A percentile compares a stretch with the other conserved stretches of the same genome.
phyloP scores from a whole-genome alignment of 2,797 vertebrate genomes.

The Geotrypetes seraphini region DNA sequence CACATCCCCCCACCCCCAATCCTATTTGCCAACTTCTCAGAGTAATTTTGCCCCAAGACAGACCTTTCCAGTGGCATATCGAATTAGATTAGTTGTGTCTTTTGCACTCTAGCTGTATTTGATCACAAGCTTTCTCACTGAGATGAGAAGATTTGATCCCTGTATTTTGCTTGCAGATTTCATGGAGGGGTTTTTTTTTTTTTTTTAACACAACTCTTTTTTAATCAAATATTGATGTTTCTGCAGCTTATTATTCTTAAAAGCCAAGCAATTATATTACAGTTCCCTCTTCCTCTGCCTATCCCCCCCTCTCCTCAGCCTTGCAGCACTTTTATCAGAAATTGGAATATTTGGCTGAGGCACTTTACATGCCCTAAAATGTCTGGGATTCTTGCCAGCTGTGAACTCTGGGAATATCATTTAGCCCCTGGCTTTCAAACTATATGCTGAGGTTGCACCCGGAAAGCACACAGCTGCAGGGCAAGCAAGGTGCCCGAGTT shows the following conservation, averaged over 20 bases:
- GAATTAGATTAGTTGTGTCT: slow-evolving; percentile 26
- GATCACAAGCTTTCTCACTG: slow-evolving; percentile 28
- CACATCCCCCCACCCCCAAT: too few relatives aligned
- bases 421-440: slow-evolving; percentile 5
- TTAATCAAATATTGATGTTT: slow-evolving; percentile 73
- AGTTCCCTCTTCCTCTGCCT: too few relatives aligned
- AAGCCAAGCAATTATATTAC: slow-evolving; percentile 47
- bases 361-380: background rate
- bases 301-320: too few relatives aligned
- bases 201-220: slow-evolving; percentile 44
- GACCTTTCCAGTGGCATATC: too few relatives aligned
- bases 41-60: too few relatives aligned
- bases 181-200: too few relatives aligned
- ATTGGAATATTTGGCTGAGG: background rate
- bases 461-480: background rate
- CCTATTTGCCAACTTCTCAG: too few relatives aligned
- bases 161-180: slow-evolving; percentile 41
- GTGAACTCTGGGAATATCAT: background rate
- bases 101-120: slow-evolving; percentile 43
- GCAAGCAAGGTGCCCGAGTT: background rate
- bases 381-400: background rate
- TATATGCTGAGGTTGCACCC: slow-evolving; percentile 5
- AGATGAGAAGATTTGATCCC: slow-evolving; percentile 45
- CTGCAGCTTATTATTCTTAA: slow-evolving; percentile 61
- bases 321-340: slow-evolving; percentile 37